phyloP scores from a whole-genome alignment of 2,888 invertebrate genomes.

The Achlya flavicornis region DNA sequence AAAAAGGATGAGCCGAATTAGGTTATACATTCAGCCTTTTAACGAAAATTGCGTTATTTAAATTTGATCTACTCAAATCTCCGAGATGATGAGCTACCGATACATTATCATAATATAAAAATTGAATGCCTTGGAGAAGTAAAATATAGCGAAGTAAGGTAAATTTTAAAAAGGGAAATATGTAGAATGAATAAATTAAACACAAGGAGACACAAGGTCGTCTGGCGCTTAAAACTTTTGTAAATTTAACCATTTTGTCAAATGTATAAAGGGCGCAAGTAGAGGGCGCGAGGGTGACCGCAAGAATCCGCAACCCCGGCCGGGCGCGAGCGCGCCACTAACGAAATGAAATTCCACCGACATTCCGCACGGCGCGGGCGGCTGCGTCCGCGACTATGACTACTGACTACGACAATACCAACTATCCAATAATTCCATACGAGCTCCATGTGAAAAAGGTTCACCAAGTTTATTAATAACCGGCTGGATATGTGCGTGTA shows the following conservation, averaged over 20 bases:
- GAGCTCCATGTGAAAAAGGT: conserved; percentile 13
- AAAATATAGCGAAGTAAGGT: background rate
- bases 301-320: conserved; percentile 66
- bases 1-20: conserved; percentile 54
- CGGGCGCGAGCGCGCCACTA: conserved; percentile 56
- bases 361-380: conserved; percentile 54
- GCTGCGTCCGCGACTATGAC: conserved; percentile 50
- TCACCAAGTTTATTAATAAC: conserved; percentile 37
- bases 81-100: conserved; percentile 23
- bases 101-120: conserved; percentile 35
- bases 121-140: conserved; percentile 4
- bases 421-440: conserved; percentile 50
- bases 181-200: background rate
- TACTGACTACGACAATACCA: conserved; percentile 44
- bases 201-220: conserved; percentile 9
- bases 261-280: conserved; percentile 24
- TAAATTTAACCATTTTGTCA: conserved; percentile 17
- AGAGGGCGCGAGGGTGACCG: conserved; percentile 43
- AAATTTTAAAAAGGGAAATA: background rate
- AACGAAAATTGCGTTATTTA: conserved; percentile 55
- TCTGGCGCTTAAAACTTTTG: conserved; percentile 22
- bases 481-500: background rate
- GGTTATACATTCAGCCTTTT: conserved; percentile 56
- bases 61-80: conserved; percentile 35
- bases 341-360: conserved; percentile 79